These are phyloP conservation scores for Macrosiphum euphorbiae DNA, from an alignment of 2,888 invertebrate species.

Conservation along the genomic window DNA sequence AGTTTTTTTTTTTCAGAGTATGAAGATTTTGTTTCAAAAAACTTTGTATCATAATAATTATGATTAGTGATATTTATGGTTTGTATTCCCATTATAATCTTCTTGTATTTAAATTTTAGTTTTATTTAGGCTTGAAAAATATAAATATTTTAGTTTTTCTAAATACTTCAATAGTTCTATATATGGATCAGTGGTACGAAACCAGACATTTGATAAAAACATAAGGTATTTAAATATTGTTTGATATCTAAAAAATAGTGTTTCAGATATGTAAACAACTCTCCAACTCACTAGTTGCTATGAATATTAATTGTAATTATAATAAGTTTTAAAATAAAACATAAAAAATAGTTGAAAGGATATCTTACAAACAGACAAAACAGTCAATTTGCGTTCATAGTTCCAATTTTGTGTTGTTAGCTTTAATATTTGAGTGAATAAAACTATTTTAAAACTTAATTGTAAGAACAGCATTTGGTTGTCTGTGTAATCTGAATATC, in stretches of 20 bases:
- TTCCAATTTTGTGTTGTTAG: not conserved
- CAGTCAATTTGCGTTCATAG: not conserved
- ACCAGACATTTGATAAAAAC: not conserved
- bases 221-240: too few species aligned
- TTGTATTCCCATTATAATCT: not conserved
- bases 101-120: not conserved
- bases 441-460: not conserved
- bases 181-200: not conserved
- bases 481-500: not conserved
- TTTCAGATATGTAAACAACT: not conserved
- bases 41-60: conserved; percentile 1
- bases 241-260: too few species aligned
- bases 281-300: not conserved
- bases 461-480: not conserved
- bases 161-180: not conserved
- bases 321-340: not conserved
- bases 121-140: not conserved
- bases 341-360: not conserved
- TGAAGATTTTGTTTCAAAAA: conserved; percentile 42
- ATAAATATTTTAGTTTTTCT: not conserved
- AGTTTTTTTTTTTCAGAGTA: conserved; percentile 15
- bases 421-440: not conserved
- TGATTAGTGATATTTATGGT: not conserved
- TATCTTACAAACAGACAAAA: not conserved
- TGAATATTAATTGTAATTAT: not conserved